phyloP scores from a whole-genome alignment of 1,140 invertebrate genomes.

The Neotoxoptera formosana region DNA sequence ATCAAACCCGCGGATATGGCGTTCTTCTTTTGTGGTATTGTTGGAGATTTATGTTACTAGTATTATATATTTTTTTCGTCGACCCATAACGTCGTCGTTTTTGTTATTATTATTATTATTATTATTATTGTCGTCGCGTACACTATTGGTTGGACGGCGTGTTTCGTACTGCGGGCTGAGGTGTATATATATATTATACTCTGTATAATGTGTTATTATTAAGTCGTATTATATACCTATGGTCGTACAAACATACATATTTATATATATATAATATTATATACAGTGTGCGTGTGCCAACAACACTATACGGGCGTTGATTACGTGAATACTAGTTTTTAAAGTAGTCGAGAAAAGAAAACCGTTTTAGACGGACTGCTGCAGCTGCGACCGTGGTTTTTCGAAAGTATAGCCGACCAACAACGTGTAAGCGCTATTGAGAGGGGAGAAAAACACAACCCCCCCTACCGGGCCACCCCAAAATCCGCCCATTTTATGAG shows the following conservation, averaged over 20 bases:
- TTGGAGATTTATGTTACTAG: background rate
- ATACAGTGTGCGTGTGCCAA: constrained; percentile 10
- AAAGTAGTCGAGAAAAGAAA: background rate
- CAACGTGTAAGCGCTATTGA: background rate
- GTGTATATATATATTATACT: background rate
- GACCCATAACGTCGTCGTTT: background rate
- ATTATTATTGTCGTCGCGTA: background rate
- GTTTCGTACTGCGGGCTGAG: background rate
- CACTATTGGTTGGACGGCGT: background rate
- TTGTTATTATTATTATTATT: background rate
- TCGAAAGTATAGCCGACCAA: background rate
- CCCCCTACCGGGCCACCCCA: background rate
- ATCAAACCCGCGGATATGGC: background rate
- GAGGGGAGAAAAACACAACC: background rate
- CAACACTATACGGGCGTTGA: constrained; percentile 7
- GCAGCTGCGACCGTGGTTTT: background rate
- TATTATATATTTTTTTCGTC: background rate
- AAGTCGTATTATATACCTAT: background rate
- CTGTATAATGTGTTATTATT: background rate
- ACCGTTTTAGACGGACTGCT: background rate
- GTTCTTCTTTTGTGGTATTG: constrained; percentile 57
- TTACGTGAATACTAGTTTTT: constrained; percentile 17
- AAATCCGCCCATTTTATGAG: background rate
- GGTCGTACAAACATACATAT: background rate
- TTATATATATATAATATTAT: background rate